Conservation (phyloP, 2,797 vertebrate species). For the Alcedo quadribrachys region DNA sequence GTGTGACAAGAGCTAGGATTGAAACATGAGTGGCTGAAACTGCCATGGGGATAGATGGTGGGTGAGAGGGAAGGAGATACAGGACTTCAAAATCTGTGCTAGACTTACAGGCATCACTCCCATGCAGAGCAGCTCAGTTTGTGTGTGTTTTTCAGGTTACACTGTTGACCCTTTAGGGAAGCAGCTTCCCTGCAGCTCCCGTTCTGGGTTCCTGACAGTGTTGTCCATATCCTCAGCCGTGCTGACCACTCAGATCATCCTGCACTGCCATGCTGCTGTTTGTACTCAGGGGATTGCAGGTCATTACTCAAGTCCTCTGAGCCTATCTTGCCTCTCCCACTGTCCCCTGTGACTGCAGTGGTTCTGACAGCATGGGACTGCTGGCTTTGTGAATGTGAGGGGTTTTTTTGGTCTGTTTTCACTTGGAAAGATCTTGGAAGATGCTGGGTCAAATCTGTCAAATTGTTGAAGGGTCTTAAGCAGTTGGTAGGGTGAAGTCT, state of each 20-base stretch:
- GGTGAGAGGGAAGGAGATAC: neutral
- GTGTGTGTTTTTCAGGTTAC: neutral
- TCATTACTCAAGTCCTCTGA: neutral
- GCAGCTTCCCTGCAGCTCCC: neutral
- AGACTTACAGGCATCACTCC: neutral
- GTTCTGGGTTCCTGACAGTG: neutral
- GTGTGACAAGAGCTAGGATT: neutral
- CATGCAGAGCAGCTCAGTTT: neutral
- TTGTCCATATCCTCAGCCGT: accelerated
- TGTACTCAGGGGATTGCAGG: neutral
- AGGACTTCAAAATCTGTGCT: neutral
- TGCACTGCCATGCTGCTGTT: neutral
- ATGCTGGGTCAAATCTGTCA: neutral
- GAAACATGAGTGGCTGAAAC: neutral
- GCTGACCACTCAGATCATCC: neutral
- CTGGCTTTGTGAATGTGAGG: neutral
- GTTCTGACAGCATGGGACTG: neutral
- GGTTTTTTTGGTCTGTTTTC: neutral
- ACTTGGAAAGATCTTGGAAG: neutral
- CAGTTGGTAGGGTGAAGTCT: neutral
- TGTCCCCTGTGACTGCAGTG: neutral
- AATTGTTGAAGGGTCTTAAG: neutral
- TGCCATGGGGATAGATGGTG: neutral
- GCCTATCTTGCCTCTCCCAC: neutral
- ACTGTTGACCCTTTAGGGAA: neutral